Evolutionary conservation across 1,140 invertebrate genomes (phyloP).

Genomic region (Tetramorium parvispinum): DNA sequence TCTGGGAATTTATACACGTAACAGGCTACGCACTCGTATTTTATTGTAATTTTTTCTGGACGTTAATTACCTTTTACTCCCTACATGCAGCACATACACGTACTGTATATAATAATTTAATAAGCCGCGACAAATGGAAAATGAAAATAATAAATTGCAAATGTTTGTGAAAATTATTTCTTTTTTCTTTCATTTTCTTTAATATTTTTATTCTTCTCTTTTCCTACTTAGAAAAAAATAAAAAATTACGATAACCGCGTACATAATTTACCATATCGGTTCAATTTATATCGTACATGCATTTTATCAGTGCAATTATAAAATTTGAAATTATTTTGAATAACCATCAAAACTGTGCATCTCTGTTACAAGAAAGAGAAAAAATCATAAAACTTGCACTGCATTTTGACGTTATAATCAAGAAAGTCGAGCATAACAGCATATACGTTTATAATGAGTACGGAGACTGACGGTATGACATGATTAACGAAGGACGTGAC

Average conservation of each 20-base stretch:
- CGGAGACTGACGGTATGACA: constrained; percentile 7
- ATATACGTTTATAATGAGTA: constrained; percentile 46
- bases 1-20: constrained; percentile 42
- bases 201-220: not conserved
- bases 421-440: constrained; percentile 21
- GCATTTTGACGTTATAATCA: constrained; percentile 22
- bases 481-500: constrained; percentile 44
- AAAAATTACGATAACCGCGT: not conserved
- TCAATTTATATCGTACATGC: too few relatives aligned
- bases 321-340: too few relatives aligned
- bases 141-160: not conserved
- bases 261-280: not conserved
- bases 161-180: not conserved
- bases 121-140: not conserved
- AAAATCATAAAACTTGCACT: not conserved
- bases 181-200: not conserved
- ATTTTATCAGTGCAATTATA: too few relatives aligned
- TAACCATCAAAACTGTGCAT: not conserved
- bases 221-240: not conserved
- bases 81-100: not conserved
- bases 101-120: constrained; percentile 2
- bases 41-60: constrained; percentile 15
- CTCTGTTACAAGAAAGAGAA: not conserved
- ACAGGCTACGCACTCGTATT: constrained; percentile 7
- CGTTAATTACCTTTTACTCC: constrained; percentile 15